Evolutionary conservation across 2,797 vertebrate genomes (phyloP), one percentile per base, ranked within the genome.

Genomic region (Gila robusta): DNA sequence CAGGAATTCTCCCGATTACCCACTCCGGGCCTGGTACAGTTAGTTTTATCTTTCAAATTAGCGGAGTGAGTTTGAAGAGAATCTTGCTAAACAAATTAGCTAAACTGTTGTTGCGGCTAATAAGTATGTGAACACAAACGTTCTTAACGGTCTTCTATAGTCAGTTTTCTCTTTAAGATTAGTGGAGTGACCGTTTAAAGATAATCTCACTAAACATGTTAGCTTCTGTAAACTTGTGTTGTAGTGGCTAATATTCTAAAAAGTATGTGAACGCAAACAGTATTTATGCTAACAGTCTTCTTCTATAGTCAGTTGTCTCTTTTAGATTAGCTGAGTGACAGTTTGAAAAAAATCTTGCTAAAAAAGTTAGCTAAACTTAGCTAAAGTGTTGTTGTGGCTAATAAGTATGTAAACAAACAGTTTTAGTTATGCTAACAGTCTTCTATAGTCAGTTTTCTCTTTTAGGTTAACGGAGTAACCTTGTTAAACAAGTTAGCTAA

Each of bases 41-140:
- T 0, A 11, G 4, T 12, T 21, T 32, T 35, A 26, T 32, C 8
- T 74, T 21, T 49, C 4, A 54, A 16, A n/a, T 77, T 7, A 37
- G 49, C 10, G 1, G 19, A 54, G 19, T 0, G 5, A 32, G 2
- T 11, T 21, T 2, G 0, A 21, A 52, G 16, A 11, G 0, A 41
- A 70, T 2, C 69, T 23, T 3, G 4, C 5, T 6, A 71, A 72
- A 17, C 66, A 67, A 8, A 26, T 41, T 3, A 71, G 12, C 39
- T 52, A 52, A 49, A 32, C 8, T 6, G 4, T 17, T 28, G 4
- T 32, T 49, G 71, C 17, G 26, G 16, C 28, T 67, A 67, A 35
- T 8, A 67, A 14, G 16, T 10, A 9, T 5, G 26, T 19, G 16
- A 49, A 10, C 26, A 19, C 4, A 74, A 32, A 32, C 32, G 32